Evolutionary conservation across 2,888 invertebrate genomes (phyloP), one percentile per base, ranked within the genome.

Genomic region (Schizotus pectinicornis): DNA sequence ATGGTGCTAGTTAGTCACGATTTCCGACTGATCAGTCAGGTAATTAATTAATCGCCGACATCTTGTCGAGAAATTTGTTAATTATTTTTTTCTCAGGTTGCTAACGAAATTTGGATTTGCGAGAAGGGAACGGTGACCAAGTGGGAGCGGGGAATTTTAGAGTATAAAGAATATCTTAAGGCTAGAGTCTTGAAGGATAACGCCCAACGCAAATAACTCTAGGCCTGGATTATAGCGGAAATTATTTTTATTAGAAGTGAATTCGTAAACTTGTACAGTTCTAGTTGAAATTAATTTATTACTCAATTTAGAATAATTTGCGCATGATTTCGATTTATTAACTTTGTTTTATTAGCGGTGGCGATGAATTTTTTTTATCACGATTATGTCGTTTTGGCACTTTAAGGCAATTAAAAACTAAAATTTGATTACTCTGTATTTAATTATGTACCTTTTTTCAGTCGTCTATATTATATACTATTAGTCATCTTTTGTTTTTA

Each of bases 1-100:
- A 91, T 99, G 92, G 94, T 99, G 64, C 87, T 99, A 14, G 99
- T 99, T 73, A 97, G 96, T 82, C 99, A 99, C 92, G 99, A 99
- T 86, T 99, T 99, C 86, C 86, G 99, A 79, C 89, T 99, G 51
- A 99, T 99, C 64, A 95, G 93, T 82, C 98, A 99, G 88, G 98
- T 97, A 77, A 69, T 73, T 67, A 33, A 13, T 48, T 14, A 8
- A 38, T 38, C 6, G 32, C 12, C 33, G 14, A 6, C n/a, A 11
- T 37, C 37, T 37, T 37, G 6, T 6, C 11, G 2, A n/a, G 6
- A n/a, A 34, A 32, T 11, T 51, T 1, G 45, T 35, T 7, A 6
- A 13, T 12, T 62, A 38, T 61, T 61, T 56, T 70, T 77, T 45
- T 74, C n/a, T n/a, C n/a, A 98, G 97, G 98, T 99, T 32, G 98